Conservation (phyloP, 2,113 vertebrate species). For the Bungarus multicinctus region DNA sequence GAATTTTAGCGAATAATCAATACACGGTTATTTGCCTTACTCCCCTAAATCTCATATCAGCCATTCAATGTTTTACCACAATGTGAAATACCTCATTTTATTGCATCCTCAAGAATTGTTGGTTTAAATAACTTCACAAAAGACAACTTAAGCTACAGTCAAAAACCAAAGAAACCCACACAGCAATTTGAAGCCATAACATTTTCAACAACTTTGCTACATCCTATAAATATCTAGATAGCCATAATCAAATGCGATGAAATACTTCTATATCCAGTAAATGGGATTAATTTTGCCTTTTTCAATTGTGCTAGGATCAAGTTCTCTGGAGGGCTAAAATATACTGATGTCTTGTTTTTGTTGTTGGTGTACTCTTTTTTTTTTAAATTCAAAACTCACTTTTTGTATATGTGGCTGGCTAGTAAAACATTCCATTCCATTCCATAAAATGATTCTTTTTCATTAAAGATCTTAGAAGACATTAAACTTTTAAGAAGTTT, state of each 20-base stretch:
- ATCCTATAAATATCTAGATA: slow-evolving; percentile 32
- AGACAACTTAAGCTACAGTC: neutral
- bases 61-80: neutral
- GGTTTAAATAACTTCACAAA: neutral
- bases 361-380: neutral
- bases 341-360: neutral
- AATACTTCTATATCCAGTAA: slow-evolving; percentile 14
- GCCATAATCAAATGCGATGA: slow-evolving; percentile 32
- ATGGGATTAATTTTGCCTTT: slow-evolving; percentile 26
- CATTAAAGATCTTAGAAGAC: neutral
- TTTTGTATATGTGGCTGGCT: neutral
- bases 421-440: neutral
- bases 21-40: neutral
- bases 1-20: neutral
- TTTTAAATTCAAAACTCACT: neutral
- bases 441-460: neutral
- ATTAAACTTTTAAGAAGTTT: neutral
- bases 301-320: slow-evolving; percentile 3
- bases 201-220: slow-evolving; percentile 1
- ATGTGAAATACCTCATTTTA: neutral
- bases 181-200: neutral
- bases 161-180: slow-evolving; percentile 33
- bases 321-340: slow-evolving; percentile 18
- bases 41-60: neutral
- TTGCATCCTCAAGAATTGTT: slow-evolving; percentile 4